phyloP scores from a whole-genome alignment of 2,888 invertebrate species.

The Harmothoe impar region DNA sequence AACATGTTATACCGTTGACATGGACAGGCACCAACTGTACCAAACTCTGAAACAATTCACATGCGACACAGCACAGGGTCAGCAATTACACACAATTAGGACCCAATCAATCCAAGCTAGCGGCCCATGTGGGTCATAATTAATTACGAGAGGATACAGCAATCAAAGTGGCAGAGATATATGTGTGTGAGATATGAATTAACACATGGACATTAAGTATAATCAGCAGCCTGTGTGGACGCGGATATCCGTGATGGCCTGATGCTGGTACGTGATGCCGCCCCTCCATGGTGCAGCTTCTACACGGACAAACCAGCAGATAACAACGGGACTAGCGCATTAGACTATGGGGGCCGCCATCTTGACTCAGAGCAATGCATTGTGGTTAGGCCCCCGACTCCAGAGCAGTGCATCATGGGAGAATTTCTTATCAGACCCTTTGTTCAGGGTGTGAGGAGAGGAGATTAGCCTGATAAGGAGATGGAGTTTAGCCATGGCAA shows the following conservation, averaged over 20 bases:
- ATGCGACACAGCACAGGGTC: neutral
- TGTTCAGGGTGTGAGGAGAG: too few species aligned
- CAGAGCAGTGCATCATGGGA: too few species aligned
- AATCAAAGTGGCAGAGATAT: neutral
- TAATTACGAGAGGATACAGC: neutral
- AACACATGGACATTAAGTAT: neutral
- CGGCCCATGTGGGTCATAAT: too few species aligned
- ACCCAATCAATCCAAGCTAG: neutral
- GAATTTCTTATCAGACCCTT: too few species aligned
- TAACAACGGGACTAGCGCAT: too few species aligned
- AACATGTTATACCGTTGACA: too few species aligned
- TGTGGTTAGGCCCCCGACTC: too few species aligned
- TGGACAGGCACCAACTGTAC: too few species aligned
- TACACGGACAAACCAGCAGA: neutral
- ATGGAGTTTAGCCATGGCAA: too few species aligned
- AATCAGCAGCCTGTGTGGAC: neutral
- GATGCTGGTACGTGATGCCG: conserved; percentile 6
- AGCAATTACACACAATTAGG: conserved; percentile 6
- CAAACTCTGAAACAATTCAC: neutral
- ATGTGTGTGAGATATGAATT: neutral
- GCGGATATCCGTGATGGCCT: conserved; percentile 1
- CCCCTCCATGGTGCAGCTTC: neutral
- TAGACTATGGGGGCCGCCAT: too few species aligned
- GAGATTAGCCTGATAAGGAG: too few species aligned
- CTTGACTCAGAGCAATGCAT: too few species aligned